A percentile compares a stretch with the other conserved stretches of the same genome.
These are phyloP conservation scores for Calameuta filiformis DNA, from an alignment of 2,888 invertebrate species.

Conservation along the genomic window DNA sequence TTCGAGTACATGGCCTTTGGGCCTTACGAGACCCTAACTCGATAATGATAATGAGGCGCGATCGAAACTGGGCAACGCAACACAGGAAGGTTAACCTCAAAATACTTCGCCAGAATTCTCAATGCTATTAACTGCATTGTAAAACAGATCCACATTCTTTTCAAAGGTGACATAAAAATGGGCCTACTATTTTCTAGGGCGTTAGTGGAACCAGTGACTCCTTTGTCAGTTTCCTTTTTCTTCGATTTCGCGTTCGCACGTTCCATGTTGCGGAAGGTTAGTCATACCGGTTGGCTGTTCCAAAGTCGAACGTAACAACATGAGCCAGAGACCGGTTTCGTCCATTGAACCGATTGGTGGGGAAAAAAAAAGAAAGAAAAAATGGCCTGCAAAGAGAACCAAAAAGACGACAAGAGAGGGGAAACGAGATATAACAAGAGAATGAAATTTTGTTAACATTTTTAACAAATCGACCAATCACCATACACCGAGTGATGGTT, in stretches of 20 bases:
- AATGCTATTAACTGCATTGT: neutral
- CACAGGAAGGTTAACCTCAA: neutral
- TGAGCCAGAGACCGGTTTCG: slow-evolving; percentile 47
- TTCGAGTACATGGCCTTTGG: neutral
- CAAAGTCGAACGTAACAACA: slow-evolving; percentile 26
- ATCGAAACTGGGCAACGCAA: neutral
- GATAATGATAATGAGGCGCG: neutral
- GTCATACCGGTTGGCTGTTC: slow-evolving; percentile 56
- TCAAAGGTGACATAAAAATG: neutral
- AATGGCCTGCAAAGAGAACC: neutral
- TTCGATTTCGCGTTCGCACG: slow-evolving; percentile 34
- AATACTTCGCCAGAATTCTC: neutral
- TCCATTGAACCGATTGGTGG: slow-evolving; percentile 37
- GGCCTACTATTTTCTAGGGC: neutral
- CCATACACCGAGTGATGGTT: neutral
- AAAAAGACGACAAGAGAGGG: neutral
- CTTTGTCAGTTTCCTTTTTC: slow-evolving; percentile 24
- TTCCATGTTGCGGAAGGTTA: slow-evolving; percentile 51
- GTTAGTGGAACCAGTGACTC: neutral
- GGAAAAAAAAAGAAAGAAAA: neutral
- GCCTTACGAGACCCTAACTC: neutral
- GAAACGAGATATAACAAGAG: neutral
- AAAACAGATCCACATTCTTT: neutral
- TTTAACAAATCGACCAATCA: neutral
- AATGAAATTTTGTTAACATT: neutral